A percentile compares a stretch with the other conserved stretches of the same genome.
Conservation (phyloP, 2,113 vertebrate species). For the Rostratula benghalensis region DNA sequence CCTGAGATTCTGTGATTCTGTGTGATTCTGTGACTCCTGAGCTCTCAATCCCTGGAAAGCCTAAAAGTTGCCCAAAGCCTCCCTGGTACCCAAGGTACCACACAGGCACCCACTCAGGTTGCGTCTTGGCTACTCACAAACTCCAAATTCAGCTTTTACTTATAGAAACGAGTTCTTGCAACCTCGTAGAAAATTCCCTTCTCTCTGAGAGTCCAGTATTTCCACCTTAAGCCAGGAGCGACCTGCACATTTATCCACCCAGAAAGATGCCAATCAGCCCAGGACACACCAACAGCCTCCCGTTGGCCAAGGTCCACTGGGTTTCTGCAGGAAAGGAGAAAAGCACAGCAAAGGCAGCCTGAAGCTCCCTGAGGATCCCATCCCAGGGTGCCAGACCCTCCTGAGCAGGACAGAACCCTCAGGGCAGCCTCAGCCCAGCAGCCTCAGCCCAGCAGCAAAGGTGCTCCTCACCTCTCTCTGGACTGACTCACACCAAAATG, state of each 20-base stretch:
- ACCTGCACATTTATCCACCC: not conserved
- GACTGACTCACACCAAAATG: not conserved
- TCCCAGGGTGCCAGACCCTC: not conserved
- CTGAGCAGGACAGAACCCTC: not conserved
- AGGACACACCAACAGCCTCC: not conserved
- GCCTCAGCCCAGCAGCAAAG: not conserved
- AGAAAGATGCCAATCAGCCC: not conserved
- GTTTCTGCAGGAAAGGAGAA: not conserved
- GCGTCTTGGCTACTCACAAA: not conserved
- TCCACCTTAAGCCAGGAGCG: not conserved
- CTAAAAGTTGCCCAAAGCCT: not conserved
- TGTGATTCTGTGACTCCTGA: not conserved
- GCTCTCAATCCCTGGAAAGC: fast-evolving
- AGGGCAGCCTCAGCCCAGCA: not conserved
- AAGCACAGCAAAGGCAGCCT: not conserved
- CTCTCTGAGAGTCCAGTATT: not conserved
- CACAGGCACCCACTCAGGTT: not conserved
- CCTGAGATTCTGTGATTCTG: no score
- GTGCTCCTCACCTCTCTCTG: not conserved
- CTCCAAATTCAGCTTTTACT: not conserved
- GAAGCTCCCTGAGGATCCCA: not conserved
- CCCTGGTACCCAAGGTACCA: not conserved
- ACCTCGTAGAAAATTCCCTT: not conserved
- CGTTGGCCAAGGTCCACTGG: fast-evolving
- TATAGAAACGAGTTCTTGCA: not conserved